Evolutionary conservation across 2,113 vertebrate species (phyloP), one percentile per base, ranked within the genome.

Genomic region (Drymodes brunneopygia): DNA sequence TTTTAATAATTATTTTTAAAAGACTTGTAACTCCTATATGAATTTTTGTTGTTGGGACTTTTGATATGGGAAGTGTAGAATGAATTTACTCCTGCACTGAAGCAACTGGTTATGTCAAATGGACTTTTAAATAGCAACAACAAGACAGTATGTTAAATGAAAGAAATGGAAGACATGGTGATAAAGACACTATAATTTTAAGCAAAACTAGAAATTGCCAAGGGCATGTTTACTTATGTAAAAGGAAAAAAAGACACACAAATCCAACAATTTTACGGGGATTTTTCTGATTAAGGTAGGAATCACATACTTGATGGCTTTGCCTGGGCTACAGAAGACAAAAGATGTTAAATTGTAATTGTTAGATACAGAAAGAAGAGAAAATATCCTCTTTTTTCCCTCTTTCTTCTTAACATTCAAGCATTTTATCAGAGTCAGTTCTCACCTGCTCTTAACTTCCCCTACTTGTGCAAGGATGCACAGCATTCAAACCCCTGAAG

Each of bases 281-380:
- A n/a, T 96, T 88, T 85, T 92, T 80, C 58, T 88, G 62, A 81
- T 95, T 44, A 65, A 92, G 6, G 48, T 65, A 91, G 74, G 45
- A 74, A 66, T 51, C 51, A 95, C 93, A 14, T 97, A 97, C 95
- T 96, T 96, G 94, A 15, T 92, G 84, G 69, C 22, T 97, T 97
- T 69, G 91, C 17, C 56, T 96, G 96, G 65, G 45, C 97, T 97
- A 77, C 53, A 67, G 74, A 92, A 53, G 88, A 92, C 13, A 45
- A 93, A 92, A 92, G 47, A 87, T 94, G 28, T 7, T 40, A 87
- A 95, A 85, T 81, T 47, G 12, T 21, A 35, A 69, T 60, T 75
- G 48, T 86, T 71, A 93, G 56, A 53, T 20, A 87, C 15, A 87
- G n/a, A 77, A 14, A 93, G 5, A 58, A 50, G 47, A 85, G 7